Conservation (phyloP, 2,113 vertebrate genomes). For the Sinocyclocheilus grahami region DNA sequence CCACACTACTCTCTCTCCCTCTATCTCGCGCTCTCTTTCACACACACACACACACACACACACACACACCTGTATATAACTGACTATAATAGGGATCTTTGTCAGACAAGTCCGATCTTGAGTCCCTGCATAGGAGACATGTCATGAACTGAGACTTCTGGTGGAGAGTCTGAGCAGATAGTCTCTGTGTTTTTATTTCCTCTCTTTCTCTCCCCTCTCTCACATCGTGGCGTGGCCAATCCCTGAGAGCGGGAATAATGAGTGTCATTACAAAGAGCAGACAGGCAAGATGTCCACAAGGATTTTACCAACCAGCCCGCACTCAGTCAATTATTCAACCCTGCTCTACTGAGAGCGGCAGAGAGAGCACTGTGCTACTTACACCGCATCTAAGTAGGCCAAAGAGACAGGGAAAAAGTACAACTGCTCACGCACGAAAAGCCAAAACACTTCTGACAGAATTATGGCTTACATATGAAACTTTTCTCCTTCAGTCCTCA, state of each 20-base stretch:
- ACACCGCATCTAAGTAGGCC: slow-evolving; percentile 77
- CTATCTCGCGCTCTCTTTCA: neutral
- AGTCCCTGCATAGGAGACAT: slow-evolving; percentile 17
- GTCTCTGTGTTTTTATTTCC: slow-evolving; percentile 34
- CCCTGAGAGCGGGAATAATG: slow-evolving; percentile 57
- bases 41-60: neutral
- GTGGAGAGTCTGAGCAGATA: slow-evolving; percentile 12
- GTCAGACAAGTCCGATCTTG: slow-evolving; percentile 25
- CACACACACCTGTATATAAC: slow-evolving; percentile 7
- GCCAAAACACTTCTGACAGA: slow-evolving; percentile 44
- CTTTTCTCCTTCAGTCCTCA: neutral
- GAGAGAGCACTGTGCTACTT: slow-evolving; percentile 74
- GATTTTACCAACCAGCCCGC: slow-evolving; percentile 54
- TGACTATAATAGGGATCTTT: slow-evolving; percentile 27
- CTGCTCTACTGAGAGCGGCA: slow-evolving; percentile 49
- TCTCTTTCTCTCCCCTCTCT: slow-evolving; percentile 18
- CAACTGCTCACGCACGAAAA: slow-evolving; percentile 55
- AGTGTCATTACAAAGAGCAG: slow-evolving; percentile 59
- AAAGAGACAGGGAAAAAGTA: slow-evolving; percentile 73
- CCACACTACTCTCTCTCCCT: neutral
- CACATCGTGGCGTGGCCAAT: slow-evolving; percentile 13
- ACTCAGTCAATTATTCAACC: slow-evolving; percentile 60
- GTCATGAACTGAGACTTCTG: slow-evolving; percentile 9
- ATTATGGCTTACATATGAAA: neutral
- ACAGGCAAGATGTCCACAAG: slow-evolving; percentile 54